Evolutionary conservation across 2,888 invertebrate species (phyloP).

Genomic region (Axea sp.): DNA sequence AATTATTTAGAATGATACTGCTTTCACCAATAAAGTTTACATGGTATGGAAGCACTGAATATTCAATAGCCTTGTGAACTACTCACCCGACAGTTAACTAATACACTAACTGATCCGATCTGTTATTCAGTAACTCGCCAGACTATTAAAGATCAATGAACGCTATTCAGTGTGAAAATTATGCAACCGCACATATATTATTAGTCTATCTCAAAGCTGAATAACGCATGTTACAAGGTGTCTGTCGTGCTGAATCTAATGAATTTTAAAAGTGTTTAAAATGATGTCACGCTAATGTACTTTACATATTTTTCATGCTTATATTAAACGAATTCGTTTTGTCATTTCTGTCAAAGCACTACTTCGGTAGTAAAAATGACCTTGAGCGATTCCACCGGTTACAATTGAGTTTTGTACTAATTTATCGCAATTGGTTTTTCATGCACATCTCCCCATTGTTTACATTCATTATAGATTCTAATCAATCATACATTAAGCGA

Average conservation of each 20-base stretch:
- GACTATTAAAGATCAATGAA: constrained; percentile 65
- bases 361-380: too few species aligned
- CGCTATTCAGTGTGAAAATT: constrained; percentile 64
- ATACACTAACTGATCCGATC: constrained; percentile 65
- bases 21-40: constrained; percentile 63
- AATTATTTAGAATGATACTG: constrained; percentile 60
- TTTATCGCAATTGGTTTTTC: not conserved
- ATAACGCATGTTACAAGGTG: constrained; percentile 63
- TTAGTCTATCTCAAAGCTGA: constrained; percentile 61
- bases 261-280: constrained; percentile 59
- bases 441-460: constrained; percentile 8
- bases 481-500: constrained; percentile 42
- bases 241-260: constrained; percentile 60
- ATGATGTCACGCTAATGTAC: constrained; percentile 51
- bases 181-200: constrained; percentile 64
- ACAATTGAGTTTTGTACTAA: not conserved
- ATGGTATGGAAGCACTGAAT: constrained; percentile 61
- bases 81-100: constrained; percentile 65
- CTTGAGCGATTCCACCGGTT: too few species aligned
- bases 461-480: constrained; percentile 37
- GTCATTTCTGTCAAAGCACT: too few species aligned
- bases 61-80: constrained; percentile 64
- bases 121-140: constrained; percentile 65
- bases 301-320: constrained; percentile 29
- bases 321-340: constrained; percentile 30